Evolutionary conservation across 2,113 vertebrate species (phyloP), one percentile per base, ranked within the genome.

Genomic region (Paracanthobrama guichenoti): DNA sequence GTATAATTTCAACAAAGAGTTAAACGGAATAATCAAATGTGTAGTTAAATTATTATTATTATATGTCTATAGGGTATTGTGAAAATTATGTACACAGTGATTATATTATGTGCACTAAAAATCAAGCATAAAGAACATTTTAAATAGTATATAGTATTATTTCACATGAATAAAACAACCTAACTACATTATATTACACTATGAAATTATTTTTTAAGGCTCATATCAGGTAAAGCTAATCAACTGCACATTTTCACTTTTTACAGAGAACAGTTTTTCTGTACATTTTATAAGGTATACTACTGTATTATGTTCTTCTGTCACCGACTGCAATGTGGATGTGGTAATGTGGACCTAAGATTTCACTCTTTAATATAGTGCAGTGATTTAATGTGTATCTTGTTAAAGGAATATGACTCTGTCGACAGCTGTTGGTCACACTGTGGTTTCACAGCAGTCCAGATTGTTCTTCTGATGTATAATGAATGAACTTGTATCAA

Each of bases 401-500:
- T 31, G 16, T 75, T 53, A 75, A 75, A 50, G 24, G 3, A 39
- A 69, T 39, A 11, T 12, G 3, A 39, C 31, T 66, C 71, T 11
- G 26, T 28, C 16, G 48, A 31, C 35, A 44, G 57, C 46, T 31
- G 13, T 18, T 66, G 42, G 78, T 66, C 42, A 66, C 59, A 62
- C 24, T 48, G 39, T 31, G 18, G 55, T 44, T 62, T 42, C 55
- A 42, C 57, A 24, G 31, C 12, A 1, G 35, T 44, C 7, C 16
- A 28, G 59, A 80, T 46, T 69, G 16, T 71, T 55, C 79, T 57
- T 82, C 39, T 82, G 79, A 71, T 42, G 28, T 55, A n/a, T 55
- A 57, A 82, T 81, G 64, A 69, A 53, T 69, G 11, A 69, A 81
- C 20, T 42, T 55, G 46, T 31, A 57, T 76, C 26, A 35, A 24